phyloP scores from a whole-genome alignment of 2,113 vertebrate species.

The Nycticorax nycticorax region DNA sequence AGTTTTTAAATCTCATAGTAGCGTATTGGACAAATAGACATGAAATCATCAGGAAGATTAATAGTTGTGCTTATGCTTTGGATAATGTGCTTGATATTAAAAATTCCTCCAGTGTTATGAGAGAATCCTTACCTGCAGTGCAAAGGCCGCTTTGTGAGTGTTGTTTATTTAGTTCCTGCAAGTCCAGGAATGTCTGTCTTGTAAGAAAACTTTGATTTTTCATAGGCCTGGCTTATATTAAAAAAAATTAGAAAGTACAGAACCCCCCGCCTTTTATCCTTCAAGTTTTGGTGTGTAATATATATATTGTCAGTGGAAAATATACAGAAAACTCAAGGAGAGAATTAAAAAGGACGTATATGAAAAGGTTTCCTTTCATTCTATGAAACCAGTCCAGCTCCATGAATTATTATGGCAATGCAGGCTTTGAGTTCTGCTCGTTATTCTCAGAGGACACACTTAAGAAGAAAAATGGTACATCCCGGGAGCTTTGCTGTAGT shows the following conservation, averaged over 20 bases:
- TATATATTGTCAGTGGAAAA: background rate
- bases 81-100: background rate
- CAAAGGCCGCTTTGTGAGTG: background rate
- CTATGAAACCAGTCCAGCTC: background rate
- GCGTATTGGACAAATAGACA: background rate
- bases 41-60: background rate
- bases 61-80: background rate
- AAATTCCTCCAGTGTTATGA: background rate
- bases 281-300: background rate
- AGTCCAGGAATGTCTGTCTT: background rate
- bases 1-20: background rate
- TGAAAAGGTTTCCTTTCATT: slow-evolving; percentile 23
- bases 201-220: background rate
- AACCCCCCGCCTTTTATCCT: background rate
- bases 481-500: slow-evolving; percentile 30
- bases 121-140: background rate
- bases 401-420: slow-evolving; percentile 23
- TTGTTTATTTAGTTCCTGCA: background rate
- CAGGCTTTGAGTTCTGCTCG: slow-evolving; percentile 5
- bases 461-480: slow-evolving; percentile 37
- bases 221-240: background rate
- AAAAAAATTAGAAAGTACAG: background rate
- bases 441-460: slow-evolving; percentile 42
- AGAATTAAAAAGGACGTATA: background rate
- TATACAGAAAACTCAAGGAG: background rate